Percentiles rank a stretch among this genome's conserved stretches.
Conservation (phyloP, 2,797 vertebrate genomes). For the Sphenopsis melanotis region DNA sequence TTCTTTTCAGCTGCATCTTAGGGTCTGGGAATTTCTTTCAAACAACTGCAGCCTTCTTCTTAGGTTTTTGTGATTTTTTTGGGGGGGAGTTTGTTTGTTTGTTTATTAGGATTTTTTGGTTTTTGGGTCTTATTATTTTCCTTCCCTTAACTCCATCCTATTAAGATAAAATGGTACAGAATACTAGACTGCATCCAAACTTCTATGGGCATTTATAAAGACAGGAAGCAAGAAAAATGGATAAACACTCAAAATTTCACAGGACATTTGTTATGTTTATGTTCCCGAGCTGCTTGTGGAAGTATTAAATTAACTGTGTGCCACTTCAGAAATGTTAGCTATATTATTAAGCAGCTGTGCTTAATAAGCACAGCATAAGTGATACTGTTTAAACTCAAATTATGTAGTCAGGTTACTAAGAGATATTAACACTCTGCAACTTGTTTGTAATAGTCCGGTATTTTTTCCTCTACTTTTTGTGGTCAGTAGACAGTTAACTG, state of each 20-base stretch:
- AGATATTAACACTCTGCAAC: neutral
- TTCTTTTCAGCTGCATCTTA: neutral
- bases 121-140: neutral
- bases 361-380: accelerated
- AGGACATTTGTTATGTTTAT: neutral
- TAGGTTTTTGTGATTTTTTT: neutral
- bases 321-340: neutral
- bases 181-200: neutral
- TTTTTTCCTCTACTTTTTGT: neutral
- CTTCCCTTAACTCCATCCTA: neutral
- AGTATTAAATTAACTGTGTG: neutral
- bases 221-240: neutral
- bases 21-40: neutral
- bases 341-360: neutral
- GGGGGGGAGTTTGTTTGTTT: neutral
- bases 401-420: neutral
- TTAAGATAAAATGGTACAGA: neutral
- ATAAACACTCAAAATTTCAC: neutral
- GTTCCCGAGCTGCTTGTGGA: neutral
- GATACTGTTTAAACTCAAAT: neutral
- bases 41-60: neutral
- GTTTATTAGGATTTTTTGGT: neutral
- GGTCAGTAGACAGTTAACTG: neutral
- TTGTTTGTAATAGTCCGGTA: neutral
- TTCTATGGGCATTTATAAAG: neutral